Evolutionary conservation across 2,888 invertebrate genomes (phyloP), one percentile per base, ranked within the genome.

Genomic region (Apotomis capreana): DNA sequence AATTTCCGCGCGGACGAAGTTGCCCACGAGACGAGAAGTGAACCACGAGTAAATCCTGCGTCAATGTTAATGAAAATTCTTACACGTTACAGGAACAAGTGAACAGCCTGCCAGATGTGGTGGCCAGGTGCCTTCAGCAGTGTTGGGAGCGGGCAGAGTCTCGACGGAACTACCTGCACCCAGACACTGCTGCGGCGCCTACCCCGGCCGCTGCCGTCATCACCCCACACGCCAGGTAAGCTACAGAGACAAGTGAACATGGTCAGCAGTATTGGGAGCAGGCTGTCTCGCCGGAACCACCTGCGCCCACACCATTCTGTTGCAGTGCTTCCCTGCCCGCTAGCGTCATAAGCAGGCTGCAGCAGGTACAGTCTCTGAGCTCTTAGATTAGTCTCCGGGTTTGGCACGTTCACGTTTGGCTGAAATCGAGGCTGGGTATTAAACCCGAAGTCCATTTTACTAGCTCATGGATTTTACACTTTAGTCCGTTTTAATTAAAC

Each of bases 131-230:
- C 83, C 90, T 96, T 80, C 95, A 95, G 80, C 95, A 95, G 80
- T 95, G 97, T 90, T 96, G 96, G 93, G 97, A 97, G 87, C 94
- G 96, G 78, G 94, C 96, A 80, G 97, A 97, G 84, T 97, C 97
- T 87, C 92, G 97, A 76, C 95, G 96, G 76, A 97, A 97, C 89
- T 97, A 97, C 92, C 94, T 98, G 76, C 97, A 97, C 89, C 97
- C 97, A 61, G 97, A 97, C 85, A 96, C 97, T 74, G 97, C 97
- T 75, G 97, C 96, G 62, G 95, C 89, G 81, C 94, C 88, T 78
- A 92, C 90, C 76, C 94, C 90, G 69, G 92, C 94, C 76, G 93
- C 92, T 74, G 90, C 94, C 74, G 92, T 94, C 78, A 89, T 94
- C 78, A 94, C 95, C 78, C 94, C 95, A 77, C 95, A 95, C 84